Conservation (phyloP, 2,888 invertebrate genomes). For the Laspeyria flexula region DNA sequence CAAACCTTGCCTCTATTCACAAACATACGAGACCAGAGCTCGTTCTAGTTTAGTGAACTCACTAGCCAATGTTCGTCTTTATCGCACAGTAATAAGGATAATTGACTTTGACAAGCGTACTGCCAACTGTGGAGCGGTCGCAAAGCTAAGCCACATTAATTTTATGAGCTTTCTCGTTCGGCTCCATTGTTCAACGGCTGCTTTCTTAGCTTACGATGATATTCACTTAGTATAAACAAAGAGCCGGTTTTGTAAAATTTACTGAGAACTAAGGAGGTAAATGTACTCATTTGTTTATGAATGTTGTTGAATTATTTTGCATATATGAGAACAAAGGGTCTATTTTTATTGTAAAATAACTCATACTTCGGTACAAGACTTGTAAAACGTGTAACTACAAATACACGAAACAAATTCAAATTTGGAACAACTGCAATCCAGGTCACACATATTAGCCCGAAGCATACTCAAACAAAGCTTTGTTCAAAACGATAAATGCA, state of each 20-base stretch:
- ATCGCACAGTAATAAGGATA: conserved; percentile 51
- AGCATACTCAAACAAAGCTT: too few species aligned
- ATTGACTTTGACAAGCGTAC: conserved; percentile 55
- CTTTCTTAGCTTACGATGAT: conserved; percentile 42
- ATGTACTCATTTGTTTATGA: conserved; percentile 1
- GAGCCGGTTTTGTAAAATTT: conserved; percentile 23
- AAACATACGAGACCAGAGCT: conserved; percentile 5
- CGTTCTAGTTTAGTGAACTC: conserved; percentile 24
- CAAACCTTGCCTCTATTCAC: background rate
- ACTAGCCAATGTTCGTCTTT: conserved; percentile 42
- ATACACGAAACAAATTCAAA: too few species aligned
- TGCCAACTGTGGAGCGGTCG: conserved; percentile 34
- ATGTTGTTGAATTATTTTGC: background rate
- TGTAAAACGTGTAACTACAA: too few species aligned
- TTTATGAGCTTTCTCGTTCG: conserved; percentile 50
- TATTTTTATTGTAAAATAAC: too few species aligned
- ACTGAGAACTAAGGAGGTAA: conserved; percentile 6
- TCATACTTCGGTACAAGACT: too few species aligned
- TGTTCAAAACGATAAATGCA: too few species aligned
- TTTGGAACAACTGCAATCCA: too few species aligned
- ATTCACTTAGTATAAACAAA: conserved; percentile 29
- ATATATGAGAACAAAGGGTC: background rate
- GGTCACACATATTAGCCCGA: too few species aligned
- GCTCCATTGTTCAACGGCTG: conserved; percentile 47
- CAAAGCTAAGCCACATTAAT: conserved; percentile 52